Evolutionary conservation across 2,113 vertebrate genomes (phyloP), one percentile per base, ranked within the genome.

Genomic region (Lycocorax pyrrhopterus): DNA sequence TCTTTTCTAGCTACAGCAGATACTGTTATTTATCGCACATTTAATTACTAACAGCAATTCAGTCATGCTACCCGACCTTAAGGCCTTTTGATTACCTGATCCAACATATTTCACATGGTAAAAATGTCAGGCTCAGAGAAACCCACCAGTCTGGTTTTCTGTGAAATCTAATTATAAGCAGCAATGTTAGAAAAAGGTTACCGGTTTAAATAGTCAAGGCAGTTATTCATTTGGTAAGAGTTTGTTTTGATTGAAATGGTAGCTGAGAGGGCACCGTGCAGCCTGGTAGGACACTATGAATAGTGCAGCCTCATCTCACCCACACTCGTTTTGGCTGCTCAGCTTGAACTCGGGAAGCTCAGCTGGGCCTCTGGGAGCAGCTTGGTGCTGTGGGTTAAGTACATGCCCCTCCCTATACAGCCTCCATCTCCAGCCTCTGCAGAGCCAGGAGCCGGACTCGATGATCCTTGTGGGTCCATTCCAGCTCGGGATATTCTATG

Each of bases 31-130:
- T 96, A 94, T 96, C 3, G 1, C 66, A 72, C 58, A 43, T 95
- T 97, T 95, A 90, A 95, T 97, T 95, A 49, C 66, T 73, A 91
- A 83, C 93, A 97, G 94, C 93, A 93, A 76, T 85, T 90, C 81
- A 85, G 87, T 80, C 72, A 80, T 58, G 78, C 90, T 96, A 91
- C 78, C 87, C 94, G 91, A 95, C 94, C 94, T 95, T 85, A 47
- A 95, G 82, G 78, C 85, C 67, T 93, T 83, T 43, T 82, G 87
- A 93, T 96, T 96, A 94, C 84, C 84, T 85, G 89, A 91, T 95
- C 91, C 94, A 93, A 79, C 84, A 59, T 95, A 93, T 94, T 95
- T 90, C 89, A 96, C 59, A 2, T 86, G 87, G 77, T 91, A 96
- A 96, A 95, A 96, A 96, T 74, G 84, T 93, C 90, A 90, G 25